A percentile compares a stretch with the other conserved stretches of the same genome.
These are phyloP conservation scores for Labeo rohita DNA, from an alignment of 2,113 vertebrate genomes.

Conservation along the genomic window DNA sequence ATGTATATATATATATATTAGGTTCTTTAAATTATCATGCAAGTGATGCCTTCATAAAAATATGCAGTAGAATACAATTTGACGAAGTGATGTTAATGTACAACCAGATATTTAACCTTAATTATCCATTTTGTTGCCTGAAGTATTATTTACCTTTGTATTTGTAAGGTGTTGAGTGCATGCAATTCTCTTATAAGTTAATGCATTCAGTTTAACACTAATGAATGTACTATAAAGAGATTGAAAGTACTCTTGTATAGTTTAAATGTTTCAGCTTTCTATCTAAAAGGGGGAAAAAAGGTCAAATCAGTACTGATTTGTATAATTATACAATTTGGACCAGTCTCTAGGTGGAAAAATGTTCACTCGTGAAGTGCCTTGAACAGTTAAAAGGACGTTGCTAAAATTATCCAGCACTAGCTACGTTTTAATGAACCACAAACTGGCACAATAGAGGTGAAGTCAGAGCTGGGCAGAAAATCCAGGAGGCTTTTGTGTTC, in stretches of 20 bases:
- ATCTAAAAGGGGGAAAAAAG: neutral
- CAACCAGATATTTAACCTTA: neutral
- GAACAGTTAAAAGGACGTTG: neutral
- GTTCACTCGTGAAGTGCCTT: neutral
- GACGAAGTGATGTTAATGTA: neutral
- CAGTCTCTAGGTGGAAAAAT: neutral
- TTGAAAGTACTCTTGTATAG: neutral
- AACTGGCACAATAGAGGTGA: neutral
- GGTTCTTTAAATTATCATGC: neutral
- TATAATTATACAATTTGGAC: neutral
- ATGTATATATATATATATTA: too few species aligned
- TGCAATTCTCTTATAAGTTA: neutral
- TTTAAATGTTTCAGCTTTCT: neutral
- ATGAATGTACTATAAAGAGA: too few species aligned
- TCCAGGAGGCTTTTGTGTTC: slow-evolving; percentile 39
- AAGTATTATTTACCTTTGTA: too few species aligned
- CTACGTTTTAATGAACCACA: slow-evolving; percentile 17
- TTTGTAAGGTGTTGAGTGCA: neutral
- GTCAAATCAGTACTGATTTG: neutral
- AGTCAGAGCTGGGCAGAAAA: neutral
- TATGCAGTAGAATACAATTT: neutral
- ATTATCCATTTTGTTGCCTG: neutral
- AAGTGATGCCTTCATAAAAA: neutral
- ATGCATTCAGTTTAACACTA: neutral
- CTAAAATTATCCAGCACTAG: slow-evolving; percentile 8